Base-by-base conservation (phyloP, 2,888 invertebrate species). In the Artemia sp. region DNA sequence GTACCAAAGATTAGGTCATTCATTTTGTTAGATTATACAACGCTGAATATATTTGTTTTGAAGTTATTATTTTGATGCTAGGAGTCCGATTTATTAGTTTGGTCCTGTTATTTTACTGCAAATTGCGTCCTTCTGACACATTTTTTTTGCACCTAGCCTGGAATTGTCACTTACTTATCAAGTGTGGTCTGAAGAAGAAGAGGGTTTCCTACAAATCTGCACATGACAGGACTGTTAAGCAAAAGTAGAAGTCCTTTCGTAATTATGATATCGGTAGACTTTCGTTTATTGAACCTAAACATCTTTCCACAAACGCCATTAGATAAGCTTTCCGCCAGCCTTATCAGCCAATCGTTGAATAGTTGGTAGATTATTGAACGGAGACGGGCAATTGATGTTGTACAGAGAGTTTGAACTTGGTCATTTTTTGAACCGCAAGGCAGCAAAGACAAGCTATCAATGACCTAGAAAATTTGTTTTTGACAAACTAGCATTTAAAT, bases 131-230 rank as follows among this genome's bases (percentile, higher is more conserved):
- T 38, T 5, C 38, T 38, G 1, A 38, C 6, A 38, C 38, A 38
- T 6, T 38, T 38, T 38, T 38, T 38, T 38, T 38, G 6, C 38
- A 38, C 6, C 9, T n/a, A 9, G 64, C 64, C 8, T 58, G 1
- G 1, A 12, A 14, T 14, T 53, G 2, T 14, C 14, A 53, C 58
- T 53, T 58, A 58, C 64, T 24, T 58, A 24, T 58, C 64, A 8
- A 58, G 64, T 24, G 64, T 10, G n/a, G 64, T 24, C 10, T 58
- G 8, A 24, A 58, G 64, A n/a, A 58, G 24, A n/a, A 58, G 64
- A 8, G 64, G 64, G 9, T 58, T 58, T 58, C 64, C 64, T 19
- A 58, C 64, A 58, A 58, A 58, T 58, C 64, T n/a, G 24, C 64
- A 58, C 64, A 58, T 58, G 14, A 58, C 64, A 19, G 64, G 64